Evolutionary conservation across 35 echinoderm and acorn worm species (phyloP), one percentile per base, ranked within the genome.

Genomic region (Holothuria glaberrima): DNA sequence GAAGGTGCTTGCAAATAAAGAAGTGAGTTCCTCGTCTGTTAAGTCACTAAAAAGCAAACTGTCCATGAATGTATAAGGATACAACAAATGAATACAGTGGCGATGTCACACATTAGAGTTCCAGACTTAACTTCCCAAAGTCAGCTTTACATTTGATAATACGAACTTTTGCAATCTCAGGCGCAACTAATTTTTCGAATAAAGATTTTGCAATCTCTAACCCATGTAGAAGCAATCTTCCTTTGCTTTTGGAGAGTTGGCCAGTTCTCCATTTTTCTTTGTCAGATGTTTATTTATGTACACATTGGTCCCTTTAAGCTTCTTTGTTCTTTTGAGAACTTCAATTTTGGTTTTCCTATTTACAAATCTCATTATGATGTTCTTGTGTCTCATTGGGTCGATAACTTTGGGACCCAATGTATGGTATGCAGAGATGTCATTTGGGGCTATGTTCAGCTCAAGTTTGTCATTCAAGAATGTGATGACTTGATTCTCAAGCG

Each of bases 211-310:
- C 74, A 78, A 46, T 78, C 74, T 78, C 74, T 78, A 31, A 32
- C 44, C 74, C 74, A 78, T 10, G 74, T 78, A 48, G 32, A 26
- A 14, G 33, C 33, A 0, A 78, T 78, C 45, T 48, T 78, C 45
- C 74, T 78, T 78, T 78, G 74, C n/a, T 78, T 78, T 48, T 33
- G 32, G 16, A 78, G 30, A 27, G 34, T 9, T 38, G 31, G 74
- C 74, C 33, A 78, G 32, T 16, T 78, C 74, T 36, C 33, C 74
- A 48, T 78, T 78, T 78, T 78, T 45, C 74, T 78, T 38, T 78
- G 0, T 78, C 34, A 36, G 30, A 22, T 1, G 0, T 78, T 78
- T 32, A 35, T 78, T 78, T 38, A 78, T 41, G 74, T 45, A 78
- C 30, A 78, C 74, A 6, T 78, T 78, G 33, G 74, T 78, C 14